Base-by-base conservation (phyloP, 2,113 vertebrate genomes). In the Mohoua ochrocephala region DNA sequence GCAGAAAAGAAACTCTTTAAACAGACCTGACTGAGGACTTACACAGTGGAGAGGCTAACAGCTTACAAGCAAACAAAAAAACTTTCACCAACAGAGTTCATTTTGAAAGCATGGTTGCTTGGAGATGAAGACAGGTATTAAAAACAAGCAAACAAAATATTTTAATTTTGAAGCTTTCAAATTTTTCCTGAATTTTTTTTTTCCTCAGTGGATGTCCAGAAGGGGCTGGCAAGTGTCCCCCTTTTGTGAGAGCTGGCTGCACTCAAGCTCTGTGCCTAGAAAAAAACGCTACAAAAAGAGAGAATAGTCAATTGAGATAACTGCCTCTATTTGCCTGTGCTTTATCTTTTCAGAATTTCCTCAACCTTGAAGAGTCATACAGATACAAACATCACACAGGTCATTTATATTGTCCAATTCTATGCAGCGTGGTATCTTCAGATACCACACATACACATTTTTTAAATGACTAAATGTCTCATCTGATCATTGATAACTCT, bases 11-110 rank as follows among this genome's bases (percentile, higher is more conserved):
- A 78, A 26, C 10, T 52, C 26, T 37, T 84, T 37, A 82, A 82
- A 56, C 2, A 74, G 26, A 93, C 33, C 8, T 22, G 27, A 26
- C 0, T 74, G 17, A 30, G 33, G 45, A 37, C 15, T 88, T 54
- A 37, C 4, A 37, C 13, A 50, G 19, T 15, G 27, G 52, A 60
- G 23, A 60, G 35, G 23, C 15, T 26, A 60, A 47, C 15, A 65
- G 30, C 27, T 52, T 70, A 39, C 0, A 59, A 76, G 33, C 6
- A 57, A 67, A 37, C 3, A 27, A 65, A 69, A 24, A 39, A 13
- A 0, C 0, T 16, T 2, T 6, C 13, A 21, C 4, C 10, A 68
- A 22, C 2, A 37, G 30, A 44, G 19, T 31, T 18, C 2, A 52
- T 52, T 60, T 78, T 70, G 71, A 78, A 88, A 78, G 6, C 31